Percentiles rank a stretch among this genome's conserved stretches.
phyloP scores from a whole-genome alignment of 2,113 vertebrate genomes.

The Connochaetes taurinus region DNA sequence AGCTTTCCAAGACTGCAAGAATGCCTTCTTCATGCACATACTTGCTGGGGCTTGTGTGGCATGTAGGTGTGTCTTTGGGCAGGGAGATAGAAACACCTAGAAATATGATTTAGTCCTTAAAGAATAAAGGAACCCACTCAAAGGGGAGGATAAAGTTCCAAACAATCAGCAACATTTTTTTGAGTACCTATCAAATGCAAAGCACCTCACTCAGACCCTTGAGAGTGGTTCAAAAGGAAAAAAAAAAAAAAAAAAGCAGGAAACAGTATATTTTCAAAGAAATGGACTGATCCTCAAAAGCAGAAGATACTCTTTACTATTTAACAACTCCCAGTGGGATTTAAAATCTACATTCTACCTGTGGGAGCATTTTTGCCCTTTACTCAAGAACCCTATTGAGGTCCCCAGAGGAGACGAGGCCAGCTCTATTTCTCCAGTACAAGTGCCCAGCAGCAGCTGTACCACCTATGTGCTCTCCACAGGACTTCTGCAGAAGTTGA shows the following conservation, averaged over 20 bases:
- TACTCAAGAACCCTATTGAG: conserved; percentile 80
- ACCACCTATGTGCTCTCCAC: conserved; percentile 77
- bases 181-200: neutral
- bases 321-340: neutral
- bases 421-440: conserved; percentile 76
- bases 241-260: neutral
- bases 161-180: neutral
- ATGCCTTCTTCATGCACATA: conserved; percentile 79
- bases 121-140: neutral
- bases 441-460: conserved; percentile 66
- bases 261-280: neutral
- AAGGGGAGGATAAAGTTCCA: neutral
- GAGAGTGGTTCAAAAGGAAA: neutral
- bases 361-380: neutral
- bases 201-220: neutral
- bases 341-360: neutral
- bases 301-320: neutral
- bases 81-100: neutral
- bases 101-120: neutral
- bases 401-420: conserved; percentile 68
- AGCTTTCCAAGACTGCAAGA: conserved; percentile 80
- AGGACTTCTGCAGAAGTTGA: conserved; percentile 83
- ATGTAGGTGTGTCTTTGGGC: conserved; percentile 70
- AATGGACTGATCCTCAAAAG: neutral
- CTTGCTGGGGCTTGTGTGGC: conserved; percentile 81